Evolutionary conservation across 2,797 vertebrate genomes (phyloP).

Genomic region (Discoglossus pictus): DNA sequence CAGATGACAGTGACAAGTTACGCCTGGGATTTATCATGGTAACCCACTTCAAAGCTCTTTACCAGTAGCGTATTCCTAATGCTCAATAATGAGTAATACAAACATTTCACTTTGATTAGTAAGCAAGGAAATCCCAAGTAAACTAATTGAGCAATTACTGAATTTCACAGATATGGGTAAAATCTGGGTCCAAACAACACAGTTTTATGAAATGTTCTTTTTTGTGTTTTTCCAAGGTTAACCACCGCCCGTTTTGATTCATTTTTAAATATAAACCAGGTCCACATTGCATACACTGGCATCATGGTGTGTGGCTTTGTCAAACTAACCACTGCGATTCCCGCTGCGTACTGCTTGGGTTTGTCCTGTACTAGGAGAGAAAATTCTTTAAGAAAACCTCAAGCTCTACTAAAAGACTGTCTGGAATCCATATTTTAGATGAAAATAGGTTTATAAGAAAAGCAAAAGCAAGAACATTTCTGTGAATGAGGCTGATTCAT

Average conservation of each 20-base stretch:
- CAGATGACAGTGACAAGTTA: too few species aligned
- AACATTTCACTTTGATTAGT: background rate
- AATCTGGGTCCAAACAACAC: conserved; percentile 19
- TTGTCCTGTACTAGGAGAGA: background rate
- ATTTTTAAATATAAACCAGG: conserved; percentile 8
- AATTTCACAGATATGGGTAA: conserved; percentile 11
- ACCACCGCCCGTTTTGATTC: conserved; percentile 4
- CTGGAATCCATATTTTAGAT: background rate
- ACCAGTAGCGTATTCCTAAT: background rate
- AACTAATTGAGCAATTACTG: background rate
- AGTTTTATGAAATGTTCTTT: conserved; percentile 26
- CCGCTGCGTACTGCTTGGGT: background rate
- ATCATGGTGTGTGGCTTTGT: conserved; percentile 10
- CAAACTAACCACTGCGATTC: conserved; percentile 15
- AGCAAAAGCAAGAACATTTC: background rate
- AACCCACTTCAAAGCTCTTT: background rate
- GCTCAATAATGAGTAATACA: conserved; percentile 7
- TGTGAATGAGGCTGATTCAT: background rate
- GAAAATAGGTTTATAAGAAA: background rate
- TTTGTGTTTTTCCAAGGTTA: conserved; percentile 34
- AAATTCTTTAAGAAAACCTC: conserved; percentile 3
- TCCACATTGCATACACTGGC: background rate
- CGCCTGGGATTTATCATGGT: background rate
- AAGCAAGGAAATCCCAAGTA: conserved; percentile 10
- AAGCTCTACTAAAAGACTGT: background rate